Percentiles rank a stretch among this genome's conserved stretches.
These are phyloP conservation scores for Hermetia illucens DNA, from an alignment of 1,140 invertebrate genomes.

Conservation along the genomic window DNA sequence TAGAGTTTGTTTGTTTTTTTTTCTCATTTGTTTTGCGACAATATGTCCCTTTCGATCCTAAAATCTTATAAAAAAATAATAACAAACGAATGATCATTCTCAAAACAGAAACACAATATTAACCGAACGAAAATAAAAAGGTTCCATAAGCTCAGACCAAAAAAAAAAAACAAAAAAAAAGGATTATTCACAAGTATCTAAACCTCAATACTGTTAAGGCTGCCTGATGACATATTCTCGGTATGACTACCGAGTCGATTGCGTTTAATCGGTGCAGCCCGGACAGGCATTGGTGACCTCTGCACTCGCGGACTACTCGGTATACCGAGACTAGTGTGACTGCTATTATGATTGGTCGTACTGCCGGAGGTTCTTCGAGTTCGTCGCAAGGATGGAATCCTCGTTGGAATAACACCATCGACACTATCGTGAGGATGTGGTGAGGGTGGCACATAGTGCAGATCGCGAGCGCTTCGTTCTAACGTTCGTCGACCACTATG, in stretches of 20 bases:
- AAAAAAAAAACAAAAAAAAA: too few relatives aligned
- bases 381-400: slow-evolving; percentile 22
- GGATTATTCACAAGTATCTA: too few relatives aligned
- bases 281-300: slow-evolving; percentile 24
- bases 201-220: slow-evolving; percentile 31
- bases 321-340: slow-evolving; percentile 15
- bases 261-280: slow-evolving; percentile 19
- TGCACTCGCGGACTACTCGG: slow-evolving; percentile 27
- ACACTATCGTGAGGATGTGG: slow-evolving; percentile 5
- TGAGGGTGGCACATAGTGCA: slow-evolving; percentile 11
- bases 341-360: slow-evolving; percentile 14
- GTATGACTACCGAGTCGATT: slow-evolving; percentile 27
- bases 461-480: slow-evolving; percentile 18
- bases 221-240: slow-evolving; percentile 29
- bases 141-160: too few relatives aligned
- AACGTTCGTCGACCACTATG: slow-evolving; percentile 18
- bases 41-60: too few relatives aligned
- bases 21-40: too few relatives aligned
- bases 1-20: too few relatives aligned
- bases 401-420: slow-evolving; percentile 15
- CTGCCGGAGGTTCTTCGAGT: slow-evolving; percentile 19
- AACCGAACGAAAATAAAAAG: too few relatives aligned
- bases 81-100: too few relatives aligned
- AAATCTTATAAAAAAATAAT: too few relatives aligned
- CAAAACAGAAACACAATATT: too few relatives aligned